Conservation (phyloP, 2,113 vertebrate species). For the Formicarius rufipectus region DNA sequence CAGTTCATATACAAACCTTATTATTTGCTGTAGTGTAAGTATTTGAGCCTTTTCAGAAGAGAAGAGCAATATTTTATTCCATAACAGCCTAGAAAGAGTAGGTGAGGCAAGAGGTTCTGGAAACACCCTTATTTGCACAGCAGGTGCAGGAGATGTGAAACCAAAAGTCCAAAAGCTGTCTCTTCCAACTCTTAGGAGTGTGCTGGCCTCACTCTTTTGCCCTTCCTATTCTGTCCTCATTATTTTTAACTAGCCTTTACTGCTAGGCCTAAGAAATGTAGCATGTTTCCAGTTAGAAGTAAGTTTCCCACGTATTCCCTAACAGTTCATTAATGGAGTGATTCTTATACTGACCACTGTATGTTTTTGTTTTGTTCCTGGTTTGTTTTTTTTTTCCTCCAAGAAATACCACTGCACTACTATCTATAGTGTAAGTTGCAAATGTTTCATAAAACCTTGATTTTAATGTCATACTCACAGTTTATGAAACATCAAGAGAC, state of each 20-base stretch:
- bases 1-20: background rate
- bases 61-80: background rate
- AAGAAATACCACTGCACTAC: background rate
- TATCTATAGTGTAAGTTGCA: background rate
- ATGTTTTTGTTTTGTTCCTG: too few relatives aligned
- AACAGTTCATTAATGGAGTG: background rate
- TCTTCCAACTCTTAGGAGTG: background rate
- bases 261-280: background rate
- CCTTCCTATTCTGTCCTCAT: background rate
- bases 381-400: too few relatives aligned
- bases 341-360: background rate
- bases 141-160: background rate
- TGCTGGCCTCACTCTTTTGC: background rate
- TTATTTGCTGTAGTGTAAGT: background rate
- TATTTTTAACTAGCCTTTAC: background rate
- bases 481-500: background rate
- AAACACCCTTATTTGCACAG: background rate
- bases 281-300: background rate
- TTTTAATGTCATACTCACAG: background rate
- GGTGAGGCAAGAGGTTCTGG: background rate
- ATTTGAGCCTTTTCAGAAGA: background rate
- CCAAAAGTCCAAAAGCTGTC: background rate
- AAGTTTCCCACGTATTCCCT: background rate
- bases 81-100: background rate
- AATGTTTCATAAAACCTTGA: background rate